Conservation (phyloP, 2,888 invertebrate genomes). For the Girardia tigrina region DNA sequence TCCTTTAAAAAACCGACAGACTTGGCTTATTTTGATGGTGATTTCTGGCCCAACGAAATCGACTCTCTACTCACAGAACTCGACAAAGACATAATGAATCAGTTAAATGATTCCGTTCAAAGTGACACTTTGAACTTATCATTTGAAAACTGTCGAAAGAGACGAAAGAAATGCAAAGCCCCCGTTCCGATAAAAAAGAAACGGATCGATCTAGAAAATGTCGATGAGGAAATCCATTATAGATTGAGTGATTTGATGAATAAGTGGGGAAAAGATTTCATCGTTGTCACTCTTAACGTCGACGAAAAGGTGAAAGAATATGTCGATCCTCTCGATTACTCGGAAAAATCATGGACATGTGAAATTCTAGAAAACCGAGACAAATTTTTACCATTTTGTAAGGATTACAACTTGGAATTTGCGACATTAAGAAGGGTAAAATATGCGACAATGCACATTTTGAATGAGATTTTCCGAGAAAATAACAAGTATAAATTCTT, state of each 20-base stretch:
- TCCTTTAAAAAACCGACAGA: background rate
- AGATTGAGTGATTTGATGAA: background rate
- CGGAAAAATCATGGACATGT: background rate
- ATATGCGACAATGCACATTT: conserved; percentile 86
- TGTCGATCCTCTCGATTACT: background rate
- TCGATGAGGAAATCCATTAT: background rate
- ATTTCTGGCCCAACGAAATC: background rate
- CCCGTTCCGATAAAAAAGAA: background rate
- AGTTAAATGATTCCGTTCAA: background rate
- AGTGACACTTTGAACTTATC: background rate
- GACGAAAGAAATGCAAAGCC: background rate
- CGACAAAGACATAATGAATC: background rate
- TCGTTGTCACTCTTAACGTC: background rate
- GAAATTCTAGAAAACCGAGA: background rate
- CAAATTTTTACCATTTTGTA: background rate
- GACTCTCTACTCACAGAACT: background rate
- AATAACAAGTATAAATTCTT: background rate
- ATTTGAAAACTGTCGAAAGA: background rate
- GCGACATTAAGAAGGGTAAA: conserved; percentile 81
- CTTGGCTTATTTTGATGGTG: background rate
- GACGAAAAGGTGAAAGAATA: background rate
- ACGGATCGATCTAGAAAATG: background rate
- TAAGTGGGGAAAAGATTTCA: background rate
- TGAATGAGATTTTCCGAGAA: conserved; percentile 61
- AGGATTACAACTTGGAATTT: conserved; percentile 60